Base-by-base conservation (phyloP, 1,140 invertebrate species). In the Steinernema feltiae region DNA sequence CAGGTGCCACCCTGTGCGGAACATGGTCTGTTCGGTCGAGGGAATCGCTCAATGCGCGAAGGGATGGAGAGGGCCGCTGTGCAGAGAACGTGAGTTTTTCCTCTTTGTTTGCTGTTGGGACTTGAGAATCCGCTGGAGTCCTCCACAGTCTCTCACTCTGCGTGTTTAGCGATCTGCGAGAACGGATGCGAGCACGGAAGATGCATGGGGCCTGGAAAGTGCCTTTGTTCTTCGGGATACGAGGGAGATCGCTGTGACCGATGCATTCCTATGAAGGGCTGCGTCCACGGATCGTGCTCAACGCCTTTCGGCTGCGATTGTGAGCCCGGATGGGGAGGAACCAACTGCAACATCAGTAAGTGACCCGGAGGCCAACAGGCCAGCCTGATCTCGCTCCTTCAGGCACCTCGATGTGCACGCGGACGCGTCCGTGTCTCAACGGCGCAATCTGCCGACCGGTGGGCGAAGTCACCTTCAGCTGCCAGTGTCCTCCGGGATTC, bases 11-110 rank as follows among this genome's bases (percentile, higher is more conserved):
- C 24, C 53, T 7, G 24, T 21, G 12, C 7, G 24, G 53, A 63
- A 15, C 53, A 63, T 3, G 3, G 24, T 63, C 24, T 63, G 53
- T 21, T 63, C 53, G 12, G 12, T n/a, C 2, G 53, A 63, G 2
- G 53, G 53, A 3, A 63, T 63, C 24, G 7, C 53, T 3, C 15
- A 63, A 21, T 63, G 53, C 53, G 15, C 24, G 12, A 3, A 12
- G 12, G 53, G 53, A 63, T 63, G 53, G 53, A 27, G 53, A 15
- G 53, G 53, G 12, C 2, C 7, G 12, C 15, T 63, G 12, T 63
- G 53, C 53, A 63, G 53, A 63, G 53, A 63, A 63, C 53, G 53
- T 63, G 24, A 63, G 53, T 63, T 12, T 41, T 41, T 41, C 7
- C 7, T 41, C 35, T n/a, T n/a, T n/a, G n/a, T n/a, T n/a, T n/a